A percentile compares a stretch with the other conserved stretches of the same genome.
Conservation (phyloP, 2,797 vertebrate species). For the Babyrousa celebensis region DNA sequence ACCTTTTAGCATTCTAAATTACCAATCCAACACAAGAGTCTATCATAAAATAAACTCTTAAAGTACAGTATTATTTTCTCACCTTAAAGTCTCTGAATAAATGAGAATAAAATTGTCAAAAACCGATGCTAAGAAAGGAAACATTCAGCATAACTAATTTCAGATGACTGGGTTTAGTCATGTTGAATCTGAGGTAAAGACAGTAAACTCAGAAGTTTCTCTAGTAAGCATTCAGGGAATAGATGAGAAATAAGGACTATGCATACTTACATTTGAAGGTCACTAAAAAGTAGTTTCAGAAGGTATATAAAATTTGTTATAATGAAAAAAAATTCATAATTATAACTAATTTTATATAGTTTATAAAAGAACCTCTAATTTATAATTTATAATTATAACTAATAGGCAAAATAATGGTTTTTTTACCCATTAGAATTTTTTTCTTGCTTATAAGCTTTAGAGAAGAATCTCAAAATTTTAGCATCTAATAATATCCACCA, state of each 20-base stretch:
- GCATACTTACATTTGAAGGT: not conserved
- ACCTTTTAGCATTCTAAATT: slow-evolving; percentile 41
- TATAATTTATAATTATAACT: slow-evolving; percentile 12
- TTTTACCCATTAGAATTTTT: not conserved
- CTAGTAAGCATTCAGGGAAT: slow-evolving; percentile 29
- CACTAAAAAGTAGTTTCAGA: not conserved
- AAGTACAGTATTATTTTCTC: not conserved
- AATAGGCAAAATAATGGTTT: not conserved
- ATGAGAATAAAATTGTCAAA: slow-evolving; percentile 49
- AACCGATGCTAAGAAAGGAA: not conserved
- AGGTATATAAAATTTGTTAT: not conserved
- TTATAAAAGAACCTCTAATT: not conserved
- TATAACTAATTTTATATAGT: not conserved
- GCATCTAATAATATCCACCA: not conserved
- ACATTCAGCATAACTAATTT: not conserved
- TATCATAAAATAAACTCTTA: slow-evolving; percentile 33
- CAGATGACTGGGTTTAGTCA: not conserved
- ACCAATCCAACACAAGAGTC: slow-evolving; percentile 24
- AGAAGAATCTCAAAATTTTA: slow-evolving; percentile 44
- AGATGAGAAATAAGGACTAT: slow-evolving; percentile 11
- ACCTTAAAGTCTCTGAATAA: slow-evolving; percentile 47
- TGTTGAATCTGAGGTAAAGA: not conserved
- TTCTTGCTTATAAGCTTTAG: not conserved
- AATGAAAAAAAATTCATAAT: slow-evolving; percentile 4
- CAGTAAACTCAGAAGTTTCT: slow-evolving; percentile 27